phyloP scores from a whole-genome alignment of 1,140 invertebrate genomes.

The Pantala flavescens region DNA sequence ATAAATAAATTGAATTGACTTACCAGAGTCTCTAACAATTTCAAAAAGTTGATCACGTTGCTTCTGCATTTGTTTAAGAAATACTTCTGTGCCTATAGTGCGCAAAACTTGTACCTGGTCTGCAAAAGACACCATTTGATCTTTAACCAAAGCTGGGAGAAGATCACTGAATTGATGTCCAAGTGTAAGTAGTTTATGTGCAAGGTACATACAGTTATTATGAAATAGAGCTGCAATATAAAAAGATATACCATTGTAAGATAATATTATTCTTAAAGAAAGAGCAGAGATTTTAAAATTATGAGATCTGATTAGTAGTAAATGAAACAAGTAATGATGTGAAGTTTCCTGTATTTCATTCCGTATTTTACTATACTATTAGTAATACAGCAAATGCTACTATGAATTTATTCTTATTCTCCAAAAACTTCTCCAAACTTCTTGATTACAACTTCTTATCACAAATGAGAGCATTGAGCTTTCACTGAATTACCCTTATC shows the following conservation, averaged over 20 bases:
- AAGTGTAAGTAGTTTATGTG: slow-evolving; percentile 58
- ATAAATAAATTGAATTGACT: slow-evolving; percentile 16
- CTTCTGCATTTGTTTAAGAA: slow-evolving; percentile 58
- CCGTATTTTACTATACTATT: too few species aligned
- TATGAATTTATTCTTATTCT: too few species aligned
- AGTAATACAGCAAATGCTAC: too few species aligned
- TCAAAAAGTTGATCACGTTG: slow-evolving; percentile 62
- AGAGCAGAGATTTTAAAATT: background rate
- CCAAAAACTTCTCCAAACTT: too few species aligned
- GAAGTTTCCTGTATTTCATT: background rate
- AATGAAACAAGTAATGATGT: slow-evolving; percentile 20
- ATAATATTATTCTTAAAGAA: background rate
- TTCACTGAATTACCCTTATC: too few species aligned
- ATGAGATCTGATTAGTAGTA: background rate
- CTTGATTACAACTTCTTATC: too few species aligned
- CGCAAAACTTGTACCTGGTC: slow-evolving; percentile 54
- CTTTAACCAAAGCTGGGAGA: slow-evolving; percentile 34
- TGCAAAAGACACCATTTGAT: slow-evolving; percentile 42
- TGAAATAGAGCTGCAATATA: slow-evolving; percentile 66
- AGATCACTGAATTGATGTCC: slow-evolving; percentile 45
- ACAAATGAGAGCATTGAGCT: too few species aligned
- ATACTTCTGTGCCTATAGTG: slow-evolving; percentile 51
- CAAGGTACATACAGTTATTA: slow-evolving; percentile 86
- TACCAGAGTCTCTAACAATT: slow-evolving; percentile 59
- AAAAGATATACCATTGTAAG: background rate